Evolutionary conservation across 2,888 invertebrate genomes (phyloP).

Genomic region (Sinopyrophorus schimmeli): DNA sequence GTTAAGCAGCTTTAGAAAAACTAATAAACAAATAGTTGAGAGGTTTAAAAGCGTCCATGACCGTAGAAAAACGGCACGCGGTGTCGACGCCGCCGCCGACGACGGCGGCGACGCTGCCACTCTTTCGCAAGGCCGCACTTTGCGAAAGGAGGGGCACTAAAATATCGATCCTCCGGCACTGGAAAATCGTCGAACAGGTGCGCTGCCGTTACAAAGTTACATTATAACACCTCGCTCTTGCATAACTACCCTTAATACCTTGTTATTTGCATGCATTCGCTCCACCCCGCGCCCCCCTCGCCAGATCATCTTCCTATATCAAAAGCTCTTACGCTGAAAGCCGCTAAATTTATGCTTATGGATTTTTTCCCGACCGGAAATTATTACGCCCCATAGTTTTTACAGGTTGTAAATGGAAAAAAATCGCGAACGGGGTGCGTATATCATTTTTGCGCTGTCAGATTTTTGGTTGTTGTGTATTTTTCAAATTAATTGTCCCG

Average conservation of each 20-base stretch:
- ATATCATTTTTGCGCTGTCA: too few species aligned
- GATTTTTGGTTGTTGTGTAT: too few species aligned
- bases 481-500: too few species aligned
- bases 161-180: slow-evolving; percentile 8
- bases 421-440: too few species aligned
- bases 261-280: slow-evolving; percentile 4
- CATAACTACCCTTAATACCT: neutral
- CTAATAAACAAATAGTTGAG: too few species aligned
- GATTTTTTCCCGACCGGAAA: too few species aligned
- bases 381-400: too few species aligned
- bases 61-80: neutral
- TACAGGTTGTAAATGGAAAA: too few species aligned
- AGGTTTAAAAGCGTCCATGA: slow-evolving; percentile 13
- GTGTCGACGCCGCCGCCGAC: slow-evolving; percentile 2
- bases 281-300: too few species aligned
- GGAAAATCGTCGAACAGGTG: slow-evolving; percentile 12
- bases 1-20: too few species aligned
- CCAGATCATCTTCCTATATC: neutral
- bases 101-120: too few species aligned
- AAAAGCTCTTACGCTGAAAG: neutral
- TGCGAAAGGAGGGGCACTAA: neutral
- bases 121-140: slow-evolving; percentile 6
- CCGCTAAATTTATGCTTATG: too few species aligned
- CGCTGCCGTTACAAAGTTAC: slow-evolving; percentile 4
- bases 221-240: neutral